Conservation (phyloP, 2,797 vertebrate genomes). For the Aratinga solstitialis region DNA sequence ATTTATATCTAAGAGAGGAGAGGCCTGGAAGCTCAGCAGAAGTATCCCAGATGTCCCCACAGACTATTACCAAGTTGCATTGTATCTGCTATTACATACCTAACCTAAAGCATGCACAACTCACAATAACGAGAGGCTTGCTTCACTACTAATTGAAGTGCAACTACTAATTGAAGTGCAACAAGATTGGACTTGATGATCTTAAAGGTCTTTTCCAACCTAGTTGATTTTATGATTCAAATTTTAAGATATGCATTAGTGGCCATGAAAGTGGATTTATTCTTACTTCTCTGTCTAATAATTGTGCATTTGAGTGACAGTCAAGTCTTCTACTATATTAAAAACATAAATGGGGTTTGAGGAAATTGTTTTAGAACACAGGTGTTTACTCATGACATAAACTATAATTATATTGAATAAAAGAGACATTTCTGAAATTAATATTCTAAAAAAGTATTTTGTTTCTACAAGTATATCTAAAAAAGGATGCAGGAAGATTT, state of each 20-base stretch:
- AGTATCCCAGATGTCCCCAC: neutral
- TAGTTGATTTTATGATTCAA: neutral
- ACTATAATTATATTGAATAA: neutral
- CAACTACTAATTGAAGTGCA: neutral
- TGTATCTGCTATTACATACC: neutral
- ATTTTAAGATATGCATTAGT: neutral
- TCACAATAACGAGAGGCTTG: neutral
- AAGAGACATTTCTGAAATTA: neutral
- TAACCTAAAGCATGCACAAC: neutral
- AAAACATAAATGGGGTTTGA: neutral
- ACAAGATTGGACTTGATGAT: neutral
- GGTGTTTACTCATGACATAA: neutral
- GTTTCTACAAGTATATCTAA: neutral
- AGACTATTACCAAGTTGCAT: neutral
- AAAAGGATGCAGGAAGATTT: neutral
- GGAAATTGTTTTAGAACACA: neutral
- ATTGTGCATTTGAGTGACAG: neutral
- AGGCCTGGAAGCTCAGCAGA: neutral
- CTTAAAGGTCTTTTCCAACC: neutral
- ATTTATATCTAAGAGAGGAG: neutral
- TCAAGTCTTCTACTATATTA: neutral
- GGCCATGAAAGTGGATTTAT: fast-evolving
- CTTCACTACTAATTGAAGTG: neutral
- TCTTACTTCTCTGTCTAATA: neutral
- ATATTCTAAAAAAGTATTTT: neutral